Conservation (phyloP, 2,888 invertebrate genomes). For the Litoditis marina region DNA sequence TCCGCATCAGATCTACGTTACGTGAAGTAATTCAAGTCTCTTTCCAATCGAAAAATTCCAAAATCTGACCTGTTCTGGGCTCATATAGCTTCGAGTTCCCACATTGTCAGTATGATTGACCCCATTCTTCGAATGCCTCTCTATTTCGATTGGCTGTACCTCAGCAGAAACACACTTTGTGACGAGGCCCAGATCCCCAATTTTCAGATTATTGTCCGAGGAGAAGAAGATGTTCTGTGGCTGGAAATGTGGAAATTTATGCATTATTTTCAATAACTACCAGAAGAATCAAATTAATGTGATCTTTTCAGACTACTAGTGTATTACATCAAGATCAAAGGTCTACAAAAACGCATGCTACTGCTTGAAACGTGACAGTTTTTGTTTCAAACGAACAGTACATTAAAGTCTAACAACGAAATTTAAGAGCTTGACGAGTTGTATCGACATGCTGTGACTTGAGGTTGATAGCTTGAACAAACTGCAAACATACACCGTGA, state of each 20-base stretch:
- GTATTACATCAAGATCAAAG: no score
- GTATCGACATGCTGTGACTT: no score
- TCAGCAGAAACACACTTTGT: constrained; percentile 65
- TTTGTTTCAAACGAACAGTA: no score
- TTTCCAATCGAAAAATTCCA: neutral
- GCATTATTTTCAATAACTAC: neutral
- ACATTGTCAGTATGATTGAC: constrained; percentile 67
- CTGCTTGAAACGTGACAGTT: no score
- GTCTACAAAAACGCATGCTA: no score
- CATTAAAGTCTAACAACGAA: no score
- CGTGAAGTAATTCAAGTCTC: neutral
- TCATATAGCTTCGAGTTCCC: constrained; percentile 94
- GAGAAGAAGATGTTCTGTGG: constrained; percentile 91
- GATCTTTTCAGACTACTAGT: no score
- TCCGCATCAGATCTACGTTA: no score
- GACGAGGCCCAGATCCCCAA: constrained; percentile 97
- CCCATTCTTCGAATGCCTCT: constrained; percentile 5
- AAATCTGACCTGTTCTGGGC: constrained; percentile 78
- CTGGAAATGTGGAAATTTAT: constrained; percentile 63
- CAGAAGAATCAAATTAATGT: no score
- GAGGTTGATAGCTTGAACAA: no score
- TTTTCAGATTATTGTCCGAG: constrained; percentile 82
- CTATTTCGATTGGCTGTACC: constrained; percentile 3
- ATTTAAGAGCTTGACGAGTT: no score
- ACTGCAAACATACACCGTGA: no score